Conservation (phyloP, 1,140 invertebrate species). For the Aradophagus sp. region DNA sequence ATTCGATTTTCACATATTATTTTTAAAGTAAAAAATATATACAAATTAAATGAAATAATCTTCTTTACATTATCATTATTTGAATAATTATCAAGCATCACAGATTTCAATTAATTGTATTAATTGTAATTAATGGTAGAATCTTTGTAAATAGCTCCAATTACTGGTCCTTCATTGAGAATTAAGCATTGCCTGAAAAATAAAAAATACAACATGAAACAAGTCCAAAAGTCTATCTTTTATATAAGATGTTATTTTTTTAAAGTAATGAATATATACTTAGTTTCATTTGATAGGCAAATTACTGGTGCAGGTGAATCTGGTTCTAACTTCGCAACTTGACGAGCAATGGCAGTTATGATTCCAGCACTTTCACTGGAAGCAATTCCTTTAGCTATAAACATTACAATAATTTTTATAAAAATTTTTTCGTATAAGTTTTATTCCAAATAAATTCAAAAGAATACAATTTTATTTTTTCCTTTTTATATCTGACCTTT, state of each 20-base stretch:
- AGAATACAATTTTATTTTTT: neutral
- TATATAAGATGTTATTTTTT: too few relatives aligned
- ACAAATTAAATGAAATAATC: constrained; percentile 16
- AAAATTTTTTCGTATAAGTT: constrained; percentile 23
- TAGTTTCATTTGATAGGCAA: constrained; percentile 68
- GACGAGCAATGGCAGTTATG: constrained; percentile 71
- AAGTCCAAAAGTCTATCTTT: too few relatives aligned
- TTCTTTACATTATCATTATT: constrained; percentile 13
- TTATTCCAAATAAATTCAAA: constrained; percentile 1
- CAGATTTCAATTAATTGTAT: too few relatives aligned
- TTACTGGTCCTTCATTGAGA: constrained; percentile 67
- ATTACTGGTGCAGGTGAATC: constrained; percentile 65
- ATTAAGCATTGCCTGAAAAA: constrained; percentile 71
- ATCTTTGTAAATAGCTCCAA: constrained; percentile 73
- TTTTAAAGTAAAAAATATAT: constrained; percentile 24
- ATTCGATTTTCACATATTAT: constrained; percentile 16
- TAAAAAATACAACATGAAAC: too few relatives aligned
- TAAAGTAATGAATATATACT: constrained; percentile 59
- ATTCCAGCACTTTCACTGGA: constrained; percentile 71
- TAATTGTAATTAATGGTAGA: too few relatives aligned
- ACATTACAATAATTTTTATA: constrained; percentile 3
- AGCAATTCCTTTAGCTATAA: constrained; percentile 69
- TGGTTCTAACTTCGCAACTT: constrained; percentile 71
- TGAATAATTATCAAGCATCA: constrained; percentile 21
- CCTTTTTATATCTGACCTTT: neutral